Evolutionary conservation across 2,888 invertebrate genomes (phyloP).

Genomic region (Opisthograptis luteolata): DNA sequence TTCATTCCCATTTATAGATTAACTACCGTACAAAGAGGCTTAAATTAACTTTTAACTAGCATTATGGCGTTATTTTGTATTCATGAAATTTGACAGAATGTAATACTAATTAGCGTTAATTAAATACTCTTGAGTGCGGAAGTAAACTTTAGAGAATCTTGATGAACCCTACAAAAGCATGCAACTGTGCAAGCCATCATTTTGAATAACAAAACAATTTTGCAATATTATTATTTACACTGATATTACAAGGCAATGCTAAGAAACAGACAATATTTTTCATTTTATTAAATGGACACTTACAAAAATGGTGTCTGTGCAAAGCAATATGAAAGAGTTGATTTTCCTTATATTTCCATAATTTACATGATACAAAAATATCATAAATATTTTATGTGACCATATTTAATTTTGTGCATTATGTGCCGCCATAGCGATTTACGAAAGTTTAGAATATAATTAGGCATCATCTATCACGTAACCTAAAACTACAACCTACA

Average conservation of each 20-base stretch:
- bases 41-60: too few species aligned
- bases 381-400: slow-evolving; percentile 16
- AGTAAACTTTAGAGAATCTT: too few species aligned
- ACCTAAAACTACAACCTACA: slow-evolving; percentile 62
- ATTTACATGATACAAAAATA: not conserved
- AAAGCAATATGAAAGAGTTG: not conserved
- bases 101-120: too few species aligned
- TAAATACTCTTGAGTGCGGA: too few species aligned
- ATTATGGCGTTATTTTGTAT: too few species aligned
- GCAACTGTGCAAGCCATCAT: slow-evolving; percentile 1
- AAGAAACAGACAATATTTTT: too few species aligned
- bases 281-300: not conserved
- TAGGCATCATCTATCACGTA: slow-evolving; percentile 78
- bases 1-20: too few species aligned
- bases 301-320: not conserved
- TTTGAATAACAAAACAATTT: slow-evolving; percentile 20
- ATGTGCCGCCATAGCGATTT: slow-evolving; percentile 62
- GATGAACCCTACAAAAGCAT: not conserved
- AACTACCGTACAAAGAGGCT: too few species aligned
- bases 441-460: slow-evolving; percentile 58
- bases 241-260: not conserved
- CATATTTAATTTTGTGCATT: slow-evolving; percentile 63
- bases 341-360: not conserved
- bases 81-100: too few species aligned
- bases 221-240: slow-evolving; percentile 3